Evolutionary conservation across 1,140 invertebrate genomes (phyloP), one percentile per base, ranked within the genome.

Genomic region (Drosophila nannoptera): DNA sequence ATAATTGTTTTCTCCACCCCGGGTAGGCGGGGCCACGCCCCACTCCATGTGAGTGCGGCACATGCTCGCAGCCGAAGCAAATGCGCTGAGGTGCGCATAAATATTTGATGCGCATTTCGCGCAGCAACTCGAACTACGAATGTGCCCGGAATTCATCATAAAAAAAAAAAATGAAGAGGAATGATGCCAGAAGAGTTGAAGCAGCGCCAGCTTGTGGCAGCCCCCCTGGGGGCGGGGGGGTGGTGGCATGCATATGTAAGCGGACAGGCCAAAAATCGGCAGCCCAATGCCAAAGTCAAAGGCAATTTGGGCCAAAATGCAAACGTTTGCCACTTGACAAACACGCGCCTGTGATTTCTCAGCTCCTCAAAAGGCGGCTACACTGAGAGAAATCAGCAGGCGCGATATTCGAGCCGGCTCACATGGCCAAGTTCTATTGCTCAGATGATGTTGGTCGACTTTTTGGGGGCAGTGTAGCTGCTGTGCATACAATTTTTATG

Each of bases 291-390:
- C 48, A 53, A 75, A 81, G 70, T 77, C 81, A 86, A 73, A 76
- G 81, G 70, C 81, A 86, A 80, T 84, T 78, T 83, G 55, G 58
- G 38, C 12, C 67, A 80, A 86, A 86, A 87, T 86, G 81, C 82
- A 86, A 86, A 86, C 81, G 81, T 84, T 86, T 84, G 81, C 81
- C 81, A 84, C 81, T 86, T 86, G 81, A 86, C 82, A 81, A 86
- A 86, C 77, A 86, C 77, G 82, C 76, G 80, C 80, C 78, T 83
- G 71, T 75, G 78, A 82, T 82, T 83, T 80, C 48, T 14, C 62
- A 43, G 46, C 31, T 45, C 59, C 35, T 36, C 45, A 40, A 7
- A 42, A 7, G 31, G 11, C 16, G 40, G 22, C 42, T 46, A 46
- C 45, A 46, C 45, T 46, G 45, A 5, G 45, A 29, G 45, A 46